Conservation (phyloP, 2,888 invertebrate species). For the Cenopis cana region DNA sequence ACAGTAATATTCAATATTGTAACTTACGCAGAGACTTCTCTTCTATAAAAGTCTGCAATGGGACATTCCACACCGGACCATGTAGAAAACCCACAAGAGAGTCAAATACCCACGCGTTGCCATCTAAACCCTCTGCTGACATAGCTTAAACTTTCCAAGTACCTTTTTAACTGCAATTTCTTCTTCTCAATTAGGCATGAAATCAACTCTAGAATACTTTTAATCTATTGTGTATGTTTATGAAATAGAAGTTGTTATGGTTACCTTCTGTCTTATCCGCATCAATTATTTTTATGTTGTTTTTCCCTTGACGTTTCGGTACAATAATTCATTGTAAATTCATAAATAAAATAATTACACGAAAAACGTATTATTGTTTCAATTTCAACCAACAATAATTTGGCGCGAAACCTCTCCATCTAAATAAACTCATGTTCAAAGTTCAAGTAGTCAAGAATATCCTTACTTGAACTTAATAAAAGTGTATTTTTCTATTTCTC, state of each 20-base stretch:
- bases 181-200: not conserved
- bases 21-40: slow-evolving; percentile 95
- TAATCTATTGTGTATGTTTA: slow-evolving; percentile 37
- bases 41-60: slow-evolving; percentile 95
- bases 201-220: not conserved
- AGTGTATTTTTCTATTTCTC: not conserved
- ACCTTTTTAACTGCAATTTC: not conserved
- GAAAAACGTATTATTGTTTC: not conserved
- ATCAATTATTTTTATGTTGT: not conserved
- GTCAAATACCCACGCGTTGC: slow-evolving; percentile 96
- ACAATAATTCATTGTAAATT: not conserved
- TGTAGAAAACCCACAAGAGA: slow-evolving; percentile 95
- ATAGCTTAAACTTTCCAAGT: not conserved
- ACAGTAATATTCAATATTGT: not conserved
- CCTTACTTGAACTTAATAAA: slow-evolving; percentile 1
- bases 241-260: slow-evolving; percentile 52
- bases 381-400: not conserved
- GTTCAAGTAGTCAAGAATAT: not conserved
- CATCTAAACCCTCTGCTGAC: slow-evolving; percentile 78
- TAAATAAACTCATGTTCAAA: not conserved
- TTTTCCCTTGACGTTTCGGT: not conserved
- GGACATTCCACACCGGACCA: slow-evolving; percentile 97
- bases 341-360: not conserved
- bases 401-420: not conserved
- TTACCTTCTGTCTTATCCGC: slow-evolving; percentile 41